Conservation (phyloP, 2,113 vertebrate genomes). For the Tetraodon nigroviridis region DNA sequence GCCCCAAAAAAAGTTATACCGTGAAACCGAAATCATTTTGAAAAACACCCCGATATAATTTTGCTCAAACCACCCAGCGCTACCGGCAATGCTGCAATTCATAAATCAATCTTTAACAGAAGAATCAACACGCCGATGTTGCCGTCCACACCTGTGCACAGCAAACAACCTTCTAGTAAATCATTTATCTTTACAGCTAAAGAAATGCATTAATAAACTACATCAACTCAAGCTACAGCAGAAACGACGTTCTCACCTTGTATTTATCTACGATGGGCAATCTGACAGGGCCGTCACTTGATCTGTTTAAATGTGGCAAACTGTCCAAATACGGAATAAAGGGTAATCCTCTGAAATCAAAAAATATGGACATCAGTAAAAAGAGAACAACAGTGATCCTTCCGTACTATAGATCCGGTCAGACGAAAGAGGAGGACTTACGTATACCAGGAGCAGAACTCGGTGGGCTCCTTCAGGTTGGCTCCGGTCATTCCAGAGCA, state of each 20-base stretch:
- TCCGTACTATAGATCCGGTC: background rate
- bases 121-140: background rate
- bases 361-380: background rate
- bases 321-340: conserved; percentile 98
- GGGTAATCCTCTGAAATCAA: conserved; percentile 82
- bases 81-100: too few species aligned
- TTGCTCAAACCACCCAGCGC: too few species aligned
- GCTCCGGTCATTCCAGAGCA: conserved; percentile 96
- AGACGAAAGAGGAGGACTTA: conserved; percentile 67
- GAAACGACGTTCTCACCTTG: conserved; percentile 76
- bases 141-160: background rate
- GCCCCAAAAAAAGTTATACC: too few species aligned
- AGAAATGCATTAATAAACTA: background rate
- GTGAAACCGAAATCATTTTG: too few species aligned
- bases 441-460: conserved; percentile 92
- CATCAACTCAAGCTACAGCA: background rate
- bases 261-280: conserved; percentile 99
- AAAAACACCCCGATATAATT: too few species aligned
- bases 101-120: too few species aligned
- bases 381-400: background rate
- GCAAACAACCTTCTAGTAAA: background rate
- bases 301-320: conserved; percentile 93
- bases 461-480: conserved; percentile 92
- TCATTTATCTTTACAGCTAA: background rate
- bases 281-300: conserved; percentile 90